Percentiles rank a stretch among this genome's conserved stretches.
These are phyloP conservation scores for Adelges cooleyi DNA, from an alignment of 1,140 invertebrate species.

Conservation along the genomic window DNA sequence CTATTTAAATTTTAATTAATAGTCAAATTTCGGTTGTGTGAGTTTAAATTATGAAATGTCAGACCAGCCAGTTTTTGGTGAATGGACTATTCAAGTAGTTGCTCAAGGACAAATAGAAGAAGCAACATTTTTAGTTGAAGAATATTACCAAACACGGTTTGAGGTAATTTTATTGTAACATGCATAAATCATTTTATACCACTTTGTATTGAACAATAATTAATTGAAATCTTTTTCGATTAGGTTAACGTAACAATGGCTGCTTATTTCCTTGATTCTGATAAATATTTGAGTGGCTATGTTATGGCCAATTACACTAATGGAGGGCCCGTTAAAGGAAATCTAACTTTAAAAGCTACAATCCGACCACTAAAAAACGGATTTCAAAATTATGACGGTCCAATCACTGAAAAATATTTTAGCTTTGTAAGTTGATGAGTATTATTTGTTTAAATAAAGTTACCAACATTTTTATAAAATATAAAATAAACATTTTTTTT, in stretches of 20 bases:
- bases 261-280: conserved; percentile 79
- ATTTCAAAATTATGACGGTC: conserved; percentile 31
- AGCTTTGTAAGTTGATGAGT: conserved; percentile 52
- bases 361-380: conserved; percentile 48
- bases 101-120: conserved; percentile 80
- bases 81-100: conserved; percentile 79
- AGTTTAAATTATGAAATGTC: conserved; percentile 80
- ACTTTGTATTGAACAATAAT: not conserved
- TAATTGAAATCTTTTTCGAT: conserved; percentile 25
- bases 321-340: conserved; percentile 68
- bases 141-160: conserved; percentile 86
- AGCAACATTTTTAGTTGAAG: conserved; percentile 75
- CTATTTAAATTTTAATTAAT: conserved; percentile 30
- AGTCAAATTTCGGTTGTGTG: conserved; percentile 81
- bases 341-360: conserved; percentile 70
- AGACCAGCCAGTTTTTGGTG: conserved; percentile 81
- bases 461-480: not conserved
- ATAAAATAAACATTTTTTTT: conserved; percentile 30
- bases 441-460: not conserved
- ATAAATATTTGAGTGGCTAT: conserved; percentile 66
- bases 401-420: conserved; percentile 54
- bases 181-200: not conserved
- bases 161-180: conserved; percentile 44
- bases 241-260: conserved; percentile 91
- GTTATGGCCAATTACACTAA: conserved; percentile 90